A percentile compares a stretch with the other conserved stretches of the same genome.
Conservation (phyloP, 2,113 vertebrate genomes). For the Tetrax tetrax region DNA sequence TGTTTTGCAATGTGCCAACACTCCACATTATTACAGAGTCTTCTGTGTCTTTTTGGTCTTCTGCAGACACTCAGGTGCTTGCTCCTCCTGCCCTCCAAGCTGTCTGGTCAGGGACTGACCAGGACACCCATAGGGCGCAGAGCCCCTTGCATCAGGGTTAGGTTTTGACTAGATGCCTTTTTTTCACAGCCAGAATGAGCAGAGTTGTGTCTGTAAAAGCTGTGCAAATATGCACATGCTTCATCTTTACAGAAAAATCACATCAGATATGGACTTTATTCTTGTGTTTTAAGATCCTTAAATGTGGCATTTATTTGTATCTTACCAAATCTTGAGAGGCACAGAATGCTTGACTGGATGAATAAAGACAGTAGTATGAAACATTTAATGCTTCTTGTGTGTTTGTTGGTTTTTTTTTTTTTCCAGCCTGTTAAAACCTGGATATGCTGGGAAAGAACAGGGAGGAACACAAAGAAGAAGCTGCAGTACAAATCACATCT, state of each 20-base stretch:
- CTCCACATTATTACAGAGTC: neutral
- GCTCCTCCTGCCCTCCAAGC: neutral
- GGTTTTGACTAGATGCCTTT: neutral
- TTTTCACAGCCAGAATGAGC: neutral
- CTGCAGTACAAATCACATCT: rapidly evolving
- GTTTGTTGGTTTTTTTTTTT: neutral
- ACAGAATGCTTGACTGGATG: neutral
- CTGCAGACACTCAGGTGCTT: neutral
- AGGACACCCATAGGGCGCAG: neutral
- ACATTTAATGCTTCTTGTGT: neutral
- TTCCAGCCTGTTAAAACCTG: neutral
- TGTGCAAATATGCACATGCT: neutral
- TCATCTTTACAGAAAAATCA: neutral
- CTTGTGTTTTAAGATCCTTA: neutral
- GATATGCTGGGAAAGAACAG: neutral
- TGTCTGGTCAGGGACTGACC: neutral
- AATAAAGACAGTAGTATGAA: neutral
- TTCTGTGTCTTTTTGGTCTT: neutral
- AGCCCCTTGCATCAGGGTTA: neutral
- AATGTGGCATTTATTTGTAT: neutral
- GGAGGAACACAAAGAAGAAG: neutral
- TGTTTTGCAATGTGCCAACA: neutral
- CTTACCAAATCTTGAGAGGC: neutral
- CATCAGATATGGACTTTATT: neutral
- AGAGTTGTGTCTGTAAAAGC: neutral